phyloP scores from a whole-genome alignment of 2,113 vertebrate species.

The Anolis sagrei region DNA sequence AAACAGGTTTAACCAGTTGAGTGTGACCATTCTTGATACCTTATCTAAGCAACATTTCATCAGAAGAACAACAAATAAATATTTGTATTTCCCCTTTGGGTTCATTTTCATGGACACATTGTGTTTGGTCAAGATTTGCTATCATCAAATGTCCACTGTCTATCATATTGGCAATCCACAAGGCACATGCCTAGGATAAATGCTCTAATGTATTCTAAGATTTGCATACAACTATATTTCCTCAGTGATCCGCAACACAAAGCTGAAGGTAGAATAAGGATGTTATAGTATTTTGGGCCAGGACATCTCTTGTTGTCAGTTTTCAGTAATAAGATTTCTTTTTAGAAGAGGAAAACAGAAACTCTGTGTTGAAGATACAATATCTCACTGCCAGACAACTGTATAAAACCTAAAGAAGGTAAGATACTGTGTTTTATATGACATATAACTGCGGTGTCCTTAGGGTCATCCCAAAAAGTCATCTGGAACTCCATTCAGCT shows the following conservation, averaged over 20 bases:
- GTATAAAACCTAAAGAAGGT: conserved; percentile 27
- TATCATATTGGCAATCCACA: background rate
- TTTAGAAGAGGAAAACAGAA: background rate
- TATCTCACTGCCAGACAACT: conserved; percentile 9
- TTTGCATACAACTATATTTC: background rate
- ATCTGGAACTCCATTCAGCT: conserved; percentile 58
- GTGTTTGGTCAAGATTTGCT: too few species aligned
- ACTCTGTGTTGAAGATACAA: conserved; percentile 16
- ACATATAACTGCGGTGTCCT: conserved; percentile 35
- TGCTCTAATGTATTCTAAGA: background rate
- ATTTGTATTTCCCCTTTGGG: background rate
- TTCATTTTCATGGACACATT: background rate
- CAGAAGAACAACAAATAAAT: background rate
- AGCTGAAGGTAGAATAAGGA: background rate
- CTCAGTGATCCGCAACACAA: background rate
- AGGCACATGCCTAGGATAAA: background rate
- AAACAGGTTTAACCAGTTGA: background rate
- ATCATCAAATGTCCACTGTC: too few species aligned
- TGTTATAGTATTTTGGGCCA: background rate
- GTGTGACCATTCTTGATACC: background rate
- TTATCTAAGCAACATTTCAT: background rate
- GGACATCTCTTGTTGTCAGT: background rate
- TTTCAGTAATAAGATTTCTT: background rate
- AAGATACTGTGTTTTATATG: conserved; percentile 48
- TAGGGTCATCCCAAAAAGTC: conserved; percentile 41